These are phyloP conservation scores for Malacoctenus gilli DNA, from an alignment of 2,797 vertebrate species.

Conservation along the genomic window DNA sequence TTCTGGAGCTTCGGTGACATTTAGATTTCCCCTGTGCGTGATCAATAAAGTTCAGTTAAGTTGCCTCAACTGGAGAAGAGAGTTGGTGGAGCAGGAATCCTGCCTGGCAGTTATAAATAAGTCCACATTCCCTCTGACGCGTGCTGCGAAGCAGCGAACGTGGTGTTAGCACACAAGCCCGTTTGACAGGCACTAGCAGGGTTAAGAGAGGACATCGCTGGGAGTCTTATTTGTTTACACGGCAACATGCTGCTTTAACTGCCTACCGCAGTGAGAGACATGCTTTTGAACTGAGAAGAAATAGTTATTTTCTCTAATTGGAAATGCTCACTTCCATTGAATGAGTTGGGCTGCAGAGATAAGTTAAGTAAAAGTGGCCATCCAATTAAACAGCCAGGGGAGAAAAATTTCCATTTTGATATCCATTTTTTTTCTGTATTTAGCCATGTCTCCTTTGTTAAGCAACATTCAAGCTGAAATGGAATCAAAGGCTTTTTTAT, in stretches of 20 bases:
- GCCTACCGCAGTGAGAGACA: constrained; percentile 58
- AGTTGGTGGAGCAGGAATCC: no score
- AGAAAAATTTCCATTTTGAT: constrained; percentile 77
- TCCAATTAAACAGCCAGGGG: constrained; percentile 83
- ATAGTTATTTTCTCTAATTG: constrained; percentile 75
- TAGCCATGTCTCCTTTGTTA: constrained; percentile 80
- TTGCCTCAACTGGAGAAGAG: no score
- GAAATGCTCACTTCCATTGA: constrained; percentile 81
- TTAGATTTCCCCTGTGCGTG: no score
- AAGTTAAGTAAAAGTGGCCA: constrained; percentile 82
- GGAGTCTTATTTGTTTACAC: constrained; percentile 69
- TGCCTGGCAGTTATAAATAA: no score
- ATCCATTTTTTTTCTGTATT: constrained; percentile 75
- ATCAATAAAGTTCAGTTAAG: no score
- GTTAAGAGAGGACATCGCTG: constrained; percentile 43
- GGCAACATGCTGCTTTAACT: constrained; percentile 56
- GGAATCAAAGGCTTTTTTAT: constrained; percentile 84
- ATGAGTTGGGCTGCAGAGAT: constrained; percentile 75
- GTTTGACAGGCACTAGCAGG: constrained; percentile 44
- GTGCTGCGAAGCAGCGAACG: constrained; percentile 40
- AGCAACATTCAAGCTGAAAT: constrained; percentile 80
- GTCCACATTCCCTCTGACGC: constrained; percentile 64
- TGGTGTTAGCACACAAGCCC: constrained; percentile 13
- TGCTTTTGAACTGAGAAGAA: constrained; percentile 69
- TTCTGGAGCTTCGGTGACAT: no score